Evolutionary conservation across 2,113 vertebrate genomes (phyloP), one percentile per base, ranked within the genome.

Genomic region (Meriones unguiculatus): DNA sequence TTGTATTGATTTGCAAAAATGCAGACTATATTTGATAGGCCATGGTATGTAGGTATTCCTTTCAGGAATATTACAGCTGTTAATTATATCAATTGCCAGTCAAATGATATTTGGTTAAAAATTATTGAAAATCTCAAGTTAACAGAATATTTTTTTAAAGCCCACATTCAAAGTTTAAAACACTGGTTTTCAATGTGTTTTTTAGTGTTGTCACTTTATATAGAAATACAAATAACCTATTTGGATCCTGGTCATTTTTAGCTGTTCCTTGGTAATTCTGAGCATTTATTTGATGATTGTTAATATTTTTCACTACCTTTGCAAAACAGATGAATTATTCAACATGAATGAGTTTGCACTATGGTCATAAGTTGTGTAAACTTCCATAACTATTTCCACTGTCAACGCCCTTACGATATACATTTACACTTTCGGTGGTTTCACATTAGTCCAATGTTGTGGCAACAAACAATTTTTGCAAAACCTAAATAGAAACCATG

Each of bases 191-290:
- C 97, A 94, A 97, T 98, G 98, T 98, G 98, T 98, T 98, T 99
- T 98, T 98, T 98, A 99, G 98, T 98, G 98, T 98, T 98, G 98
- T 98, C 98, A 98, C 97, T 98, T 98, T 98, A 97, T 98, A 98
- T 98, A 98, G 98, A 98, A 98, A 98, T 0, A 97, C 95, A 97
- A 97, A 96, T 87, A 94, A 96, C 95, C 93, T 92, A 52, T 4
- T 97, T 98, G 93, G 70, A 95, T 97, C 92, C 93, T 95, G 76
- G 57, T 97, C 91, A 17, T 96, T 98, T 98, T 97, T 97, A 97
- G 96, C 89, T 97, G 50, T 98, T 97, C 41, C 30, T 96, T 91
- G 65, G 52, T 97, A 95, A 97, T 97, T 97, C 57, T 95, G 93
- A 96, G 67, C 93, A 84, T 97, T 97, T 92, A 87, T 97, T 97